Percentiles rank a stretch among this genome's conserved stretches.
Evolutionary conservation across 2,113 vertebrate genomes (phyloP).

Genomic region (Micromys minutus): DNA sequence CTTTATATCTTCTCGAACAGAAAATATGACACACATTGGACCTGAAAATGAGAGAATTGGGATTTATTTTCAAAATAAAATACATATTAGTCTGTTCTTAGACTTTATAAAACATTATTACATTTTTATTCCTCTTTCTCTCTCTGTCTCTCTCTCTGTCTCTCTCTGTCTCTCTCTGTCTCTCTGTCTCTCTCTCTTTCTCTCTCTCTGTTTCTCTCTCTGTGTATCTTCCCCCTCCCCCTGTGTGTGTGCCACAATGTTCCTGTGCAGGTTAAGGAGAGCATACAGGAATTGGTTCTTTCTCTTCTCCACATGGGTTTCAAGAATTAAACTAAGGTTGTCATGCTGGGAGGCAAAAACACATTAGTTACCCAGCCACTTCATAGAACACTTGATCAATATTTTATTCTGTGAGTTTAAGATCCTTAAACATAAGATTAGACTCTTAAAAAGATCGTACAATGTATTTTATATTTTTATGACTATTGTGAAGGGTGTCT

Average conservation of each 20-base stretch:
- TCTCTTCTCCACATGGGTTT: neutral
- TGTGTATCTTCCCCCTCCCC: neutral
- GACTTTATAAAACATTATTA: neutral
- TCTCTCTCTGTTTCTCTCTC: neutral
- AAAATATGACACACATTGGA: neutral
- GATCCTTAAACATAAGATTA: neutral
- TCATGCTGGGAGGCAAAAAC: neutral
- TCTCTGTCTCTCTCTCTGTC: no score
- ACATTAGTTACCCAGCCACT: neutral
- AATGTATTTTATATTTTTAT: no score
- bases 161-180: neutral
- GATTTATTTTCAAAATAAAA: neutral
- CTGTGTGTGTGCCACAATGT: neutral
- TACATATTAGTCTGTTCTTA: slow-evolving; percentile 20
- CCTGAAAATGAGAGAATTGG: neutral
- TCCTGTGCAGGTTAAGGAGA: neutral
- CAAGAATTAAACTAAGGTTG: neutral
- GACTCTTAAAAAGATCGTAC: neutral
- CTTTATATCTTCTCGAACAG: neutral
- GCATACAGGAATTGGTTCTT: no score
- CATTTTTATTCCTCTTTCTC: neutral
- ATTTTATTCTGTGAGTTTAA: neutral
- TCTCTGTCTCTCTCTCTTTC: neutral
- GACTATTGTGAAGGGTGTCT: no score
- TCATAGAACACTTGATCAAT: neutral